Percentiles rank a stretch among this genome's conserved stretches.
These are phyloP conservation scores for Blennius ocellaris DNA, from an alignment of 2,113 vertebrate species.

Conservation along the genomic window DNA sequence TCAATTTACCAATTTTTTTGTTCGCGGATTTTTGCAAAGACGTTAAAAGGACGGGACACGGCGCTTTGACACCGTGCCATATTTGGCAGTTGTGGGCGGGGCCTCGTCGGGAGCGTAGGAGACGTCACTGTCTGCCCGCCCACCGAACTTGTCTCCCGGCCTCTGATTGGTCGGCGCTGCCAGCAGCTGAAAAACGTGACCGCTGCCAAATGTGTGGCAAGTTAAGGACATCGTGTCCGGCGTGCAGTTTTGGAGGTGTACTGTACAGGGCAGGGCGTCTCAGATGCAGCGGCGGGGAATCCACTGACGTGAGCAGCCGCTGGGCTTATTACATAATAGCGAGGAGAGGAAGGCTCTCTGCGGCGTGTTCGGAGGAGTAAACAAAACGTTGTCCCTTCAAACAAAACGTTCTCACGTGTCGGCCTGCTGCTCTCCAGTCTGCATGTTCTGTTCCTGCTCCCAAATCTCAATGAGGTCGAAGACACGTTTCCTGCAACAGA, in stretches of 20 bases:
- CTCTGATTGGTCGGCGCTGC: constrained; percentile 68
- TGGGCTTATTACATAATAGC: constrained; percentile 54
- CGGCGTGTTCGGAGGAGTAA: constrained; percentile 35
- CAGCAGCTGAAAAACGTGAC: constrained; percentile 81
- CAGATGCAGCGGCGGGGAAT: constrained; percentile 20
- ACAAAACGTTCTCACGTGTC: constrained; percentile 53
- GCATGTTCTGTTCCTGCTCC: too few species aligned
- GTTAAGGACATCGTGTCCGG: constrained; percentile 67
- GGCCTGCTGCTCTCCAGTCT: background rate
- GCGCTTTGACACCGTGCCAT: constrained; percentile 14
- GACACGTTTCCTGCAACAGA: too few species aligned
- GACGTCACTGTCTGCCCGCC: constrained; percentile 59
- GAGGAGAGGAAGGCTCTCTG: background rate
- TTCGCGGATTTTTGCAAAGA: background rate
- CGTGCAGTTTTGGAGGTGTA: background rate
- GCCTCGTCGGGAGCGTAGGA: background rate
- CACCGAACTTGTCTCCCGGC: constrained; percentile 1
- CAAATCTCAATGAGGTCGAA: too few species aligned
- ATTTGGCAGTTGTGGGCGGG: constrained; percentile 65
- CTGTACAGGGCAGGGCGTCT: constrained; percentile 16
- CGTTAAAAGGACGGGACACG: background rate
- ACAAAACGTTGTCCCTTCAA: constrained; percentile 19
- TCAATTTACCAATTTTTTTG: background rate
- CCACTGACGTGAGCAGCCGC: constrained; percentile 43
- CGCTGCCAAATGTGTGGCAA: constrained; percentile 46